These are phyloP conservation scores for Naja naja DNA, from an alignment of 2,113 vertebrate species.

Conservation along the genomic window DNA sequence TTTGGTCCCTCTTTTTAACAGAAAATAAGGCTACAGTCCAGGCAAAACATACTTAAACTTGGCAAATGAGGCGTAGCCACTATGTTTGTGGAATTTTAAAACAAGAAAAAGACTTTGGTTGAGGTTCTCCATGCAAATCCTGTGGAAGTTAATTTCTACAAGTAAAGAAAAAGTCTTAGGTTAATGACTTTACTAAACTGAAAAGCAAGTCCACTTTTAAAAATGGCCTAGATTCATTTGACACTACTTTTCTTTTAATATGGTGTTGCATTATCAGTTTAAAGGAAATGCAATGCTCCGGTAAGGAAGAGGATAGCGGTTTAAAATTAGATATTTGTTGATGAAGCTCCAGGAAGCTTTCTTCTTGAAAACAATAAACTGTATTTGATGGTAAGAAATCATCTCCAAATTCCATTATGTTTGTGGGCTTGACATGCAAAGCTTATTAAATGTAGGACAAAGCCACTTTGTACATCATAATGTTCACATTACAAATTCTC, in stretches of 20 bases:
- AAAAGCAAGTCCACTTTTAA: not conserved
- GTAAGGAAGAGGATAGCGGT: slow-evolving; percentile 47
- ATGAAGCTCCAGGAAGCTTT: slow-evolving; percentile 64
- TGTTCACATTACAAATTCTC: slow-evolving; percentile 80
- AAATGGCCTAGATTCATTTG: slow-evolving; percentile 17
- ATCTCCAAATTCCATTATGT: slow-evolving; percentile 75
- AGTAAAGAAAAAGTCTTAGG: not conserved
- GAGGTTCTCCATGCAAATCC: not conserved
- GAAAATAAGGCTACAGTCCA: too few species aligned
- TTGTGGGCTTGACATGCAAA: slow-evolving; percentile 79
- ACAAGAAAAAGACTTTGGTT: not conserved
- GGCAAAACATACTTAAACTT: not conserved
- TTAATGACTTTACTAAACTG: not conserved
- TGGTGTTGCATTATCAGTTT: slow-evolving; percentile 61
- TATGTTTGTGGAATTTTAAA: not conserved
- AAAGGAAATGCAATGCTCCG: slow-evolving; percentile 41
- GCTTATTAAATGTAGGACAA: slow-evolving; percentile 91
- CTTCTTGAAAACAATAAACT: slow-evolving; percentile 72
- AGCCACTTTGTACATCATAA: slow-evolving; percentile 86
- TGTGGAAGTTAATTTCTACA: not conserved
- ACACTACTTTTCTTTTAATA: slow-evolving; percentile 39
- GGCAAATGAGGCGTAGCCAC: not conserved
- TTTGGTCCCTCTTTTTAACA: slow-evolving; percentile 5
- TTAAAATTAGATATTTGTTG: slow-evolving; percentile 66
- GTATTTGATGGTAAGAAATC: slow-evolving; percentile 76